Evolutionary conservation across 2,888 invertebrate genomes (phyloP).

Genomic region (Steinernema hermaphroditum): DNA sequence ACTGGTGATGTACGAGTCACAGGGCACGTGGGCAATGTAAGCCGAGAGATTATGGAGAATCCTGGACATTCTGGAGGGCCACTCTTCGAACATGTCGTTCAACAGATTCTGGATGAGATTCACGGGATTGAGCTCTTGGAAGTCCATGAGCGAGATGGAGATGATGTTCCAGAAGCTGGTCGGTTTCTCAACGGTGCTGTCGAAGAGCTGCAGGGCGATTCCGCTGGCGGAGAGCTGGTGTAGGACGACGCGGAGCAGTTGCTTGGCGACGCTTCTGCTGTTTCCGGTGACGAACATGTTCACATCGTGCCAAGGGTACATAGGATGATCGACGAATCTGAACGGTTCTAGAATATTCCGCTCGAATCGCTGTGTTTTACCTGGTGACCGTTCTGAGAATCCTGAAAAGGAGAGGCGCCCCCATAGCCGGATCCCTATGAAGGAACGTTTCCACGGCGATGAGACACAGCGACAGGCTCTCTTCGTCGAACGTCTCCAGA

Average conservation of each 20-base stretch:
- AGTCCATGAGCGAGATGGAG: constrained; percentile 88
- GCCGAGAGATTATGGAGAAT: constrained; percentile 87
- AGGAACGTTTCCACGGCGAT: constrained; percentile 92
- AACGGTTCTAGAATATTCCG: constrained; percentile 12
- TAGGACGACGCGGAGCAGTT: constrained; percentile 91
- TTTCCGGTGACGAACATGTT: constrained; percentile 84
- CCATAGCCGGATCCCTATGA: constrained; percentile 86
- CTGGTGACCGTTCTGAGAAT: constrained; percentile 85
- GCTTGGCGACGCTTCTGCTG: constrained; percentile 90
- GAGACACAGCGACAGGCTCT: constrained; percentile 81
- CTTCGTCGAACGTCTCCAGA: constrained; percentile 89
- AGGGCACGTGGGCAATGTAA: constrained; percentile 83
- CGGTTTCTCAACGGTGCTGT: constrained; percentile 50
- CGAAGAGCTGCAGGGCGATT: constrained; percentile 83
- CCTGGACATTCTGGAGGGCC: constrained; percentile 77
- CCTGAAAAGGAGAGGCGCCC: constrained; percentile 89
- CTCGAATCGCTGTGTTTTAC: no score
- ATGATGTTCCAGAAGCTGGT: constrained; percentile 84
- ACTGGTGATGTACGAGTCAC: constrained; percentile 76
- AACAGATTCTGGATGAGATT: constrained; percentile 87
- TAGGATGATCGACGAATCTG: constrained; percentile 61
- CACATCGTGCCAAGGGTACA: constrained; percentile 65
- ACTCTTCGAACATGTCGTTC: constrained; percentile 81
- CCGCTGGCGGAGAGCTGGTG: constrained; percentile 91
- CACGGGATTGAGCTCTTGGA: constrained; percentile 90